phyloP scores from a whole-genome alignment of 1,140 invertebrate species.

The Bombyx mandarina region DNA sequence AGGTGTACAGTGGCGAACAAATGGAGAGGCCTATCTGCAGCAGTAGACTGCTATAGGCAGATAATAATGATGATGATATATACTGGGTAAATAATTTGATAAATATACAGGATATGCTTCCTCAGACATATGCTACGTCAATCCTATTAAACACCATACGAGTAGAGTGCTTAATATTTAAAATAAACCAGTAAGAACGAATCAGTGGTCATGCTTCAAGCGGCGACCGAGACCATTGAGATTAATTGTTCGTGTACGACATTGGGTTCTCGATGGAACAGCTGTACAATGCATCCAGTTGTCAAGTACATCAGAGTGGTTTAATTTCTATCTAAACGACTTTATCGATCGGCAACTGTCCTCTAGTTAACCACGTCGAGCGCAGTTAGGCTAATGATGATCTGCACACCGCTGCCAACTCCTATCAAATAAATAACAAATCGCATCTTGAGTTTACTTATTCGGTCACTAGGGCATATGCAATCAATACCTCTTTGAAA shows the following conservation, averaged over 20 bases:
- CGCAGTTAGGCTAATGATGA: slow-evolving; percentile 35
- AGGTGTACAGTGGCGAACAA: too few species aligned
- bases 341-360: slow-evolving; percentile 20
- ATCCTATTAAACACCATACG: too few species aligned
- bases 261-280: slow-evolving; percentile 22
- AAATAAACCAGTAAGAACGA: too few species aligned
- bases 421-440: slow-evolving; percentile 55
- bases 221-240: background rate
- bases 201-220: background rate
- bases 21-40: too few species aligned
- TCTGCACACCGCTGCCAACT: slow-evolving; percentile 13
- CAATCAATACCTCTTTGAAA: background rate
- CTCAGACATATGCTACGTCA: too few species aligned
- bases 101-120: too few species aligned
- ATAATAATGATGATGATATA: too few species aligned
- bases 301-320: slow-evolving; percentile 14
- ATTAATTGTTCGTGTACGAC: slow-evolving; percentile 21
- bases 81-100: too few species aligned
- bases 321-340: slow-evolving; percentile 26
- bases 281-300: slow-evolving; percentile 21
- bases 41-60: too few species aligned
- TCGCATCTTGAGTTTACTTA: slow-evolving; percentile 16
- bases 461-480: background rate
- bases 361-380: slow-evolving; percentile 24
- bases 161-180: too few species aligned